Evolutionary conservation across 2,888 invertebrate species (phyloP).

Genomic region (Seira musarum): DNA sequence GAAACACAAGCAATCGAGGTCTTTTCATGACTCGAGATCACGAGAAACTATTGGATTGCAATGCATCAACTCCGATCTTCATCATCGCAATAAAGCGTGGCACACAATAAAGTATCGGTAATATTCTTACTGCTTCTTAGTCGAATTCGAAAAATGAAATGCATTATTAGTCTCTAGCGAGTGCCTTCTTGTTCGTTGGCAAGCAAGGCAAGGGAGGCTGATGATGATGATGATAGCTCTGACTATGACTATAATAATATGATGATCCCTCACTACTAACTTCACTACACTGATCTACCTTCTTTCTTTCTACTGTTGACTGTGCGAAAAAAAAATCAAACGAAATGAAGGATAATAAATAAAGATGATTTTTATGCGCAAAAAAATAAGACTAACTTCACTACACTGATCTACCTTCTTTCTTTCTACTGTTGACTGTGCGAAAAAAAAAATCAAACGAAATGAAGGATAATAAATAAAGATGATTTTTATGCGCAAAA

Average conservation of each 20-base stretch:
- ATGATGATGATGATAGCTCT: not conserved
- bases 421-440: no score
- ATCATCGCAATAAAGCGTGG: not conserved
- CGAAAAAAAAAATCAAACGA: not conserved
- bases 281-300: no score
- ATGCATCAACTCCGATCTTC: not conserved
- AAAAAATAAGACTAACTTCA: no score
- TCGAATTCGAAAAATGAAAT: no score
- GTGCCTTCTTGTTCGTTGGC: not conserved
- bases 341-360: conserved; percentile 5
- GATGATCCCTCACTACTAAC: no score
- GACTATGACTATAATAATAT: not conserved
- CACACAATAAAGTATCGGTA: not conserved
- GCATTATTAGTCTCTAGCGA: not conserved
- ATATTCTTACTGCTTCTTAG: not conserved
- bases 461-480: conserved; percentile 8
- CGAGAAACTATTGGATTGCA: conserved; percentile 13
- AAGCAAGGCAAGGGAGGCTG: not conserved
- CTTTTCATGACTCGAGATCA: conserved; percentile 15
- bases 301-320: no score
- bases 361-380: conserved; percentile 12
- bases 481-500: conserved; percentile 12
- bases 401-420: no score
- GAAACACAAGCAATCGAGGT: not conserved
- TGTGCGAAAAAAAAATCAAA: not conserved